These are phyloP conservation scores for Falco berigora DNA, from an alignment of 2,797 vertebrate genomes.

Conservation along the genomic window DNA sequence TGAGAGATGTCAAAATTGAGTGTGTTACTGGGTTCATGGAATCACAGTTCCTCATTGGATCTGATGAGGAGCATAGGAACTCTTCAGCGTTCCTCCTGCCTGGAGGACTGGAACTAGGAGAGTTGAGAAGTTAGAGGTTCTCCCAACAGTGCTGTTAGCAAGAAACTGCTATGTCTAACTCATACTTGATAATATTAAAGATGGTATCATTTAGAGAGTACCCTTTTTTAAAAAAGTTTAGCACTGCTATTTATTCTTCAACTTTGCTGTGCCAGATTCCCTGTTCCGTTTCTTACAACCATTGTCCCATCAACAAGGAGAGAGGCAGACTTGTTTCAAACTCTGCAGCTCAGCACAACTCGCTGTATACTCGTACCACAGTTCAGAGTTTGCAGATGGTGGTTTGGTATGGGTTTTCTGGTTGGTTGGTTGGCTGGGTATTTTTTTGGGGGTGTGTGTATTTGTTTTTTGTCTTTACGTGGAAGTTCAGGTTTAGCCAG, in stretches of 20 bases:
- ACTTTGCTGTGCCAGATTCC: not conserved
- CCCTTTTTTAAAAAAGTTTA: not conserved
- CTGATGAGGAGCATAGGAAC: not conserved
- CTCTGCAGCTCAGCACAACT: not conserved
- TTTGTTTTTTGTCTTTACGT: not conserved
- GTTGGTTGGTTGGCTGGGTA: not conserved
- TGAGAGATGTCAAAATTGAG: not conserved
- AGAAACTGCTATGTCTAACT: not conserved
- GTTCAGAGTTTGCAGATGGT: not conserved
- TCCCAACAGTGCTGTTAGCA: not conserved
- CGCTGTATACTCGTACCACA: not conserved
- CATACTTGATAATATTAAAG: not conserved
- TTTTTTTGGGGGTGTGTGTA: not conserved
- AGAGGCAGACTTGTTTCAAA: not conserved
- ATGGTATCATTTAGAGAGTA: not conserved
- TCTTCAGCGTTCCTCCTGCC: not conserved
- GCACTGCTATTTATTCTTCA: not conserved
- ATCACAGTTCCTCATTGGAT: not conserved
- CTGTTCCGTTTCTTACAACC: not conserved
- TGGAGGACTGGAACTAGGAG: not conserved
- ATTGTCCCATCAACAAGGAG: not conserved
- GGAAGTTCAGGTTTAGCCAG: not conserved
- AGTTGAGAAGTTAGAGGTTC: not conserved
- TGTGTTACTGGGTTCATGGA: not conserved
- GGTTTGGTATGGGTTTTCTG: not conserved